Conservation (phyloP, 2,888 invertebrate species). For the Steinernema carpocapsae region DNA sequence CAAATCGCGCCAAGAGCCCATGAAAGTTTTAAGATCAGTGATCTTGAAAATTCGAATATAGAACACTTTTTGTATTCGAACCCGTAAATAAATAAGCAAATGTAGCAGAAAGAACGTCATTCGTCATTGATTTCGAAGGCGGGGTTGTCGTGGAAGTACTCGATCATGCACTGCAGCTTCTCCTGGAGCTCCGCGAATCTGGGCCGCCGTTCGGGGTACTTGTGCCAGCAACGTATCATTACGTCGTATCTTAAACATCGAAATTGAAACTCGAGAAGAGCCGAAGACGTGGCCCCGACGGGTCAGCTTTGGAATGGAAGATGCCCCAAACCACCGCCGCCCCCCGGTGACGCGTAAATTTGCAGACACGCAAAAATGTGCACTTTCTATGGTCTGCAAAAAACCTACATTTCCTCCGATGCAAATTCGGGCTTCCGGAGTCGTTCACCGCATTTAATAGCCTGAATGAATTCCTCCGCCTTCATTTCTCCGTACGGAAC, state of each 20-base stretch:
- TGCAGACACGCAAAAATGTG: no score
- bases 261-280: not conserved
- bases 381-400: slow-evolving; percentile 17
- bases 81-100: slow-evolving; percentile 5
- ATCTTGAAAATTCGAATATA: no score
- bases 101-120: not conserved
- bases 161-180: slow-evolving; percentile 45
- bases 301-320: not conserved
- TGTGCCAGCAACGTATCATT: slow-evolving; percentile 53
- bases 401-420: slow-evolving; percentile 50
- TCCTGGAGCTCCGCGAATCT: slow-evolving; percentile 51
- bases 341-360: no score
- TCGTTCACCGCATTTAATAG: slow-evolving; percentile 47
- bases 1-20: slow-evolving; percentile 20
- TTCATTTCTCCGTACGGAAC: slow-evolving; percentile 52
- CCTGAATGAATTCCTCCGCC: slow-evolving; percentile 51
- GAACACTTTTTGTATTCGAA: not conserved
- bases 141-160: slow-evolving; percentile 48
- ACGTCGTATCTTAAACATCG: slow-evolving; percentile 47
- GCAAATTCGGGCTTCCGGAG: slow-evolving; percentile 53
- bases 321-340: no score
- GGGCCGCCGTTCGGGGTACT: slow-evolving; percentile 48
- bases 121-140: slow-evolving; percentile 49
- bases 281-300: not conserved
- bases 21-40: slow-evolving; percentile 13